Evolutionary conservation across 2,888 invertebrate species (phyloP).

Genomic region (Carabus problematicus): DNA sequence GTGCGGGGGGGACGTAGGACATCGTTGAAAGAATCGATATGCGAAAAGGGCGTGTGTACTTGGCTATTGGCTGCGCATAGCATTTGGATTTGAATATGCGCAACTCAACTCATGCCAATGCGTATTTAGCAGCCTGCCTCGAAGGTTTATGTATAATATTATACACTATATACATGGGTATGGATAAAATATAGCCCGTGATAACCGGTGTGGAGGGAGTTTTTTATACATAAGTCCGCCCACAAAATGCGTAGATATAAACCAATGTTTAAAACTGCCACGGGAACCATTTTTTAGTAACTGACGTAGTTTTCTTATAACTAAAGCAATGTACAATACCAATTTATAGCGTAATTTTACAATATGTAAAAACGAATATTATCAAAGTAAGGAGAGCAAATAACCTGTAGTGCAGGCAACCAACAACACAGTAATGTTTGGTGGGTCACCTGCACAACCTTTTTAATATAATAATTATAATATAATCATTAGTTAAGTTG

Average conservation of each 20-base stretch:
- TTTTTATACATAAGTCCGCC: constrained; percentile 11
- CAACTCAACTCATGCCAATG: constrained; percentile 31
- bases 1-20: constrained; percentile 17
- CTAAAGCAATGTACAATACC: no score
- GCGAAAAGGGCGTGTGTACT: constrained; percentile 41
- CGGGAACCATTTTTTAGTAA: no score
- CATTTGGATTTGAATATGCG: constrained; percentile 49
- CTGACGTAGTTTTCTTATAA: no score
- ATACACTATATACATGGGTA: neutral
- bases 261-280: no score
- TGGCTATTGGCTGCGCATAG: constrained; percentile 47
- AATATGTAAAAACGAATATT: neutral
- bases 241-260: neutral
- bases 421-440: no score
- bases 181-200: neutral
- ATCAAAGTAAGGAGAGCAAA: no score
- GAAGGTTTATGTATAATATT: constrained; percentile 17
- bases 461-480: no score
- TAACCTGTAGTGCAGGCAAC: no score
- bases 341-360: no score
- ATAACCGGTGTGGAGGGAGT: neutral
- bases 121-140: neutral
- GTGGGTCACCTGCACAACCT: no score
- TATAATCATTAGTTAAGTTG: no score
- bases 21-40: constrained; percentile 36